Evolutionary conservation across 2,113 vertebrate genomes (phyloP), one percentile per base, ranked within the genome.

Genomic region (Channa argus): DNA sequence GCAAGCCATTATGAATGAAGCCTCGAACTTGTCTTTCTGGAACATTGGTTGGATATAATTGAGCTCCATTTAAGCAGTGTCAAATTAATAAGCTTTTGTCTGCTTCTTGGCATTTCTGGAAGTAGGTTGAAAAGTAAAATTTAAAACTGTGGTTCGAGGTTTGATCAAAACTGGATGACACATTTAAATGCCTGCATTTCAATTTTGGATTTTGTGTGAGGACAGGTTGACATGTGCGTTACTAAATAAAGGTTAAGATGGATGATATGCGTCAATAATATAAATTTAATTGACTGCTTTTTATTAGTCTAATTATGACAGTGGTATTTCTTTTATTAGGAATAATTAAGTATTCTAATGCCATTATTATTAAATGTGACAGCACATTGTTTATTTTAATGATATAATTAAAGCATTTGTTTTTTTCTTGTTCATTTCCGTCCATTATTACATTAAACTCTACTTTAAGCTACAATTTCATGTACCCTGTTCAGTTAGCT

Each of bases 191-290:
- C 24, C 24, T 24, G 1, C 49, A 90, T 89, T 85, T 85, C 67
- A 83, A 86, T 89, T 83, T 90, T 80, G 74, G 72, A 82, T 62
- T 86, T 87, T 79, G 62, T 71, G 33, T 41, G 1, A 41, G 47
- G 71, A 45, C 55, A 62, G 24, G 68, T 74, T 86, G 81, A 86
- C 77, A 66, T 38, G 54, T 61, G 46, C 38, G 54, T 77, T 59
- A 52, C 52, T 61, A 49, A 83, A 71, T 52, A 90, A 90, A 92
- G 83, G 87, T 89, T 87, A 90, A 54, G 71, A 55, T 87, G 84
- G 91, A 72, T 83, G 83, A 91, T 83, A 54, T 68, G 34, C 51
- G 49, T 78, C 59, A 59, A 63, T 59, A n/a, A 13, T 54, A 44
- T 69, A 60, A 66, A 49, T 76, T 6, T 51, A 44, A 50, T 75